A percentile compares a stretch with the other conserved stretches of the same genome.
Evolutionary conservation across 2,797 vertebrate genomes (phyloP).

Genomic region (Enteromius anoplus): DNA sequence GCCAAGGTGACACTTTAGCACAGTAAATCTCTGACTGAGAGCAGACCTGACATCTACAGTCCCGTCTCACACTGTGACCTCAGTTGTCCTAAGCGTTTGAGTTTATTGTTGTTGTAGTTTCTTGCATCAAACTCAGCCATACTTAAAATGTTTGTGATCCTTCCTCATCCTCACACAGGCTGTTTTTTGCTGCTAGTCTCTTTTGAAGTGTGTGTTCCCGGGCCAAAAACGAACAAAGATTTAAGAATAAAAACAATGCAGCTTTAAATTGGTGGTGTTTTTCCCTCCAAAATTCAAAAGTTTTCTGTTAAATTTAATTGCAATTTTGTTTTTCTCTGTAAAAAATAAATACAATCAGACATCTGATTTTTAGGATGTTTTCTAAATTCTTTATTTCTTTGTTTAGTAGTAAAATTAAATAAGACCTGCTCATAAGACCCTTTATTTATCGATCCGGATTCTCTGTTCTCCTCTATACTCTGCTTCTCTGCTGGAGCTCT

Average conservation of each 20-base stretch:
- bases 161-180: too few relatives aligned
- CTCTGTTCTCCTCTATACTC: not conserved
- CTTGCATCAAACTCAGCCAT: not conserved
- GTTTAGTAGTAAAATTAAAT: not conserved
- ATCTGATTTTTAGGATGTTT: not conserved
- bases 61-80: not conserved
- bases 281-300: too few relatives aligned
- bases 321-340: too few relatives aligned
- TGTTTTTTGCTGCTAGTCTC: not conserved
- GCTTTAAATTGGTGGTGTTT: too few relatives aligned
- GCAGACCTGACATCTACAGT: not conserved
- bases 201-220: not conserved
- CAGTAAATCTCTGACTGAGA: slow-evolving; percentile 11
- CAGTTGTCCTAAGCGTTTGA: not conserved
- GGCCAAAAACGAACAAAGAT: too few relatives aligned
- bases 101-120: not conserved
- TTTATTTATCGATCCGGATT: slow-evolving; percentile 8
- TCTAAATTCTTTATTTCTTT: not conserved
- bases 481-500: not conserved
- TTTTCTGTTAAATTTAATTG: too few relatives aligned
- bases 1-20: slow-evolving; percentile 47
- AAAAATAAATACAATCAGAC: too few relatives aligned
- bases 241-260: too few relatives aligned
- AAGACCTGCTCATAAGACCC: not conserved
- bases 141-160: not conserved